phyloP scores from a whole-genome alignment of 2,888 invertebrate genomes.

The Dyspetes luteomarginatus region DNA sequence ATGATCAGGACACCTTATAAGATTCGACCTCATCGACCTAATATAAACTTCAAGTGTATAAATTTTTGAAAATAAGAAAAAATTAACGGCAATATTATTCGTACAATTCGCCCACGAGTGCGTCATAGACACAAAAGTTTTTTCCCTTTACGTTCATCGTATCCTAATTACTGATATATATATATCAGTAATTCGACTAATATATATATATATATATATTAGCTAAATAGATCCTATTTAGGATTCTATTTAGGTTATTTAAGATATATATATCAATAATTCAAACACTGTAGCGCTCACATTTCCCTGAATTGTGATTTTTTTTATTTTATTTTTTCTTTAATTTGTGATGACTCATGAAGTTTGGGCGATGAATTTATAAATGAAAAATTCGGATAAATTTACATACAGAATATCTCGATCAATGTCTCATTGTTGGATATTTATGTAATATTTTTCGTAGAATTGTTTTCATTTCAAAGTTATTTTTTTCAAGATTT shows the following conservation, averaged over 20 bases:
- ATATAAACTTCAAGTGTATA: conserved; percentile 24
- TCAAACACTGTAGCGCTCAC: neutral
- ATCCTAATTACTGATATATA: no score
- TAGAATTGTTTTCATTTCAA: no score
- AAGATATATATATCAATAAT: no score
- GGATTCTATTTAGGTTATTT: no score
- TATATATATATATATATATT: no score
- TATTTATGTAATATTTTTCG: no score
- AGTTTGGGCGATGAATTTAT: neutral
- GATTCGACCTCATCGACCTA: conserved; percentile 27
- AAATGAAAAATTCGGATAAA: conserved; percentile 1
- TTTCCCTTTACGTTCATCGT: no score
- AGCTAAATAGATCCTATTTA: no score
- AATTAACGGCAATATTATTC: conserved; percentile 31
- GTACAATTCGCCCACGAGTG: conserved; percentile 40
- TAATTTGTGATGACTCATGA: conserved; percentile 20
- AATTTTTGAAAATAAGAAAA: conserved; percentile 10
- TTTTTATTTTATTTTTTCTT: conserved; percentile 29
- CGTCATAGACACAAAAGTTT: neutral
- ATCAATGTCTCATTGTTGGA: no score
- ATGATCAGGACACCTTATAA: conserved; percentile 55
- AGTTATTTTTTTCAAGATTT: no score
- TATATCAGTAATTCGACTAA: no score
- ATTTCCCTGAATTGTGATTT: conserved; percentile 41
- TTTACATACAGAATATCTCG: neutral